Evolutionary conservation across 2,888 invertebrate genomes (phyloP), one percentile per base, ranked within the genome.

Genomic region (Pimpla rufipes): DNA sequence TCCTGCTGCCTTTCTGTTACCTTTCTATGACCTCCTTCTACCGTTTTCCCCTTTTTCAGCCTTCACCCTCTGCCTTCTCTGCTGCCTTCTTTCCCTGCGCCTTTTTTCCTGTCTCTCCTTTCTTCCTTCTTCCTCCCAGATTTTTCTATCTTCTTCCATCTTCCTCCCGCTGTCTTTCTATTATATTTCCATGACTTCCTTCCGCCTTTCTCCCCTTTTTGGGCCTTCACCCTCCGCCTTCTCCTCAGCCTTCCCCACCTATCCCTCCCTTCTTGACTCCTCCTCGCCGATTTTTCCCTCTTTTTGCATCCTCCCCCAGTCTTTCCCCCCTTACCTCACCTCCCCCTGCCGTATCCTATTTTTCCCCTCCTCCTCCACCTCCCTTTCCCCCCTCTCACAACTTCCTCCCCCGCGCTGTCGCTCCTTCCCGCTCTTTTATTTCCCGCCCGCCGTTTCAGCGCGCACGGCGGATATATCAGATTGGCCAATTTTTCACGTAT

Each of bases 401-500:
- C 40, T 13, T 66, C 52, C 16, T 45, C n/a, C 35, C 13, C 16
- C 16, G n/a, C 16, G n/a, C 35, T 21, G 11, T 37, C 1, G 1
- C 16, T 57, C 16, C 5, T n/a, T 18, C 55, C 16, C 13, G 0
- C 7, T 70, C 35, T 55, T 55, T 70, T 37, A 8, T 42, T 11
- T 21, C 1, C 4, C n/a, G 18, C 29, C n/a, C 40, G 29, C 55
- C 16, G 67, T 45, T 45, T 50, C 29, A 40, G 40, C 55, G 16
- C 40, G 57, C 29, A 7, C 42, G 57, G 57, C 35, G 45, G 45
- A 67, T 76, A 57, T 57, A 76, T 67, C 57, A 57, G 76, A 76
- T 81, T 35, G 75, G 37, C 40, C 42, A 66, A 62, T 64, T 79
- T 67, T 83, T 64, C 18, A 64, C 47, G 73, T 35, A 42, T 55